Evolutionary conservation across 1,140 invertebrate genomes (phyloP).

Genomic region (Saxidomus purpurata): DNA sequence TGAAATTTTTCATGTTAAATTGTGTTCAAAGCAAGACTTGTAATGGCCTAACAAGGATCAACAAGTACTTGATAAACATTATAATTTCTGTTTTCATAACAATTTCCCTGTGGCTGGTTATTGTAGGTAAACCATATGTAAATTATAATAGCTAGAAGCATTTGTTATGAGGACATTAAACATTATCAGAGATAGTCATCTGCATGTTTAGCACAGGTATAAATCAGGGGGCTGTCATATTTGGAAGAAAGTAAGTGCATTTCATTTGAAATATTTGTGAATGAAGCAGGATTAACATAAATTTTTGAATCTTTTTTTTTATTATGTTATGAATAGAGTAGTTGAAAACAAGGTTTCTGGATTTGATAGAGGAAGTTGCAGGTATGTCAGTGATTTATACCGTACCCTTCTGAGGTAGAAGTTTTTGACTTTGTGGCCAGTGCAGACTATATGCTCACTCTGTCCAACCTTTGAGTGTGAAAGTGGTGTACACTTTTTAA

Average conservation of each 20-base stretch:
- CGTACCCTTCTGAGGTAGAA: too few species aligned
- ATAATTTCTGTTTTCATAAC: not conserved
- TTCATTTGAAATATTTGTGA: not conserved
- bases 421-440: too few species aligned
- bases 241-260: conserved; percentile 10
- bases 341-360: not conserved
- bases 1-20: too few species aligned
- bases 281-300: too few species aligned
- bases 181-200: conserved; percentile 4
- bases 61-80: too few species aligned
- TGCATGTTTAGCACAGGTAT: not conserved
- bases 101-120: not conserved
- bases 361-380: not conserved
- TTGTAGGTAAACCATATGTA: conserved; percentile 15
- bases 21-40: too few species aligned
- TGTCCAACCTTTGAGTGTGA: too few species aligned
- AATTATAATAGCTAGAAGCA: conserved; percentile 25
- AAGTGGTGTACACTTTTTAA: too few species aligned
- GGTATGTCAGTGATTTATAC: too few species aligned
- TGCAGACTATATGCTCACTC: too few species aligned
- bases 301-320: too few species aligned
- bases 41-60: too few species aligned
- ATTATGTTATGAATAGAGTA: not conserved
- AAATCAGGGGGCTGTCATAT: not conserved
- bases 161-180: not conserved